Percentiles rank a stretch among this genome's conserved stretches.
Evolutionary conservation across 2,797 vertebrate genomes (phyloP).

Genomic region (Tiaroga cobitis): DNA sequence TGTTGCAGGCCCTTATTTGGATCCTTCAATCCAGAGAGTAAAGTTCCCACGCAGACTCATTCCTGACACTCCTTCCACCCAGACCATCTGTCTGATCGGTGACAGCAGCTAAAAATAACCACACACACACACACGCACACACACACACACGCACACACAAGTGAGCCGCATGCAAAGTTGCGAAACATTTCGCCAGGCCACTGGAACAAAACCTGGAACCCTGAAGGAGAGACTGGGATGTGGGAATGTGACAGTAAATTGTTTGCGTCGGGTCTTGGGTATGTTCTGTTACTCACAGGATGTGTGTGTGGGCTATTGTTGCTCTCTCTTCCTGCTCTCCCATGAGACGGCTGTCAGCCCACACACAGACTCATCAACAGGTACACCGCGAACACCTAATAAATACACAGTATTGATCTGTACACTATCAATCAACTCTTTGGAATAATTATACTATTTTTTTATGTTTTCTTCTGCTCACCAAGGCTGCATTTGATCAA

Average conservation of each 20-base stretch:
- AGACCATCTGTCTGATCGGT: not conserved
- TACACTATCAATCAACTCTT: not conserved
- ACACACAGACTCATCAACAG: slow-evolving; percentile 45
- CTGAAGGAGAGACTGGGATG: slow-evolving; percentile 71
- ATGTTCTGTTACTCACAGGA: slow-evolving; percentile 73
- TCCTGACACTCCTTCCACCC: slow-evolving; percentile 37
- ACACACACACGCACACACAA: not conserved
- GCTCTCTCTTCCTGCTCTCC: slow-evolving; percentile 67
- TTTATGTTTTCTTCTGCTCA: no score
- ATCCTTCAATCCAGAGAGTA: not conserved
- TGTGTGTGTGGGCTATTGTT: slow-evolving; percentile 78
- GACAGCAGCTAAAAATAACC: slow-evolving; percentile 34
- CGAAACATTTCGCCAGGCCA: not conserved
- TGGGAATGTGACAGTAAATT: slow-evolving; percentile 56
- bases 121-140: not conserved
- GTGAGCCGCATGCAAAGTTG: not conserved
- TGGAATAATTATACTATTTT: no score
- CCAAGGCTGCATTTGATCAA: not conserved
- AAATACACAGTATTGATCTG: no score
- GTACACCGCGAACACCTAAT: not conserved
- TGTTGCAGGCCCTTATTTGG: slow-evolving; percentile 6
- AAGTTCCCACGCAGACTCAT: slow-evolving; percentile 28
- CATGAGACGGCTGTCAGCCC: slow-evolving; percentile 39
- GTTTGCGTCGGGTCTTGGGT: slow-evolving; percentile 71
- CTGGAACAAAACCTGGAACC: slow-evolving; percentile 5